Evolutionary conservation across 30 jellyfish, hydroid and myxozoan species (phyloP).

Genomic region (Aurelia aurita): DNA sequence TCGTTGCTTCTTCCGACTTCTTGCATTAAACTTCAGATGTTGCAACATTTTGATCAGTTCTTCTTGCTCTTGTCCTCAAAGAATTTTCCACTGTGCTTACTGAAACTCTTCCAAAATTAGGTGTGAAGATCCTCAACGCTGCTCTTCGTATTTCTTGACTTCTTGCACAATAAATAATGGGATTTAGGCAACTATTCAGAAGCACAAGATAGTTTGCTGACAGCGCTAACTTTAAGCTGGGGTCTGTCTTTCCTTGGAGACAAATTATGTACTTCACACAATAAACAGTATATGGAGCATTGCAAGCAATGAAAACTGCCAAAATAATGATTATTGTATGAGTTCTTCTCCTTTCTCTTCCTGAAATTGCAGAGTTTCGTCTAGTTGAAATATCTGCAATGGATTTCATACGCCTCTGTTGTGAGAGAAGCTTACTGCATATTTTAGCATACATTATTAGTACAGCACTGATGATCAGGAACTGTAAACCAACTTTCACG

Average conservation of each 20-base stretch:
- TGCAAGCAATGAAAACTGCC: background rate
- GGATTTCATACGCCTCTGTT: too few relatives aligned
- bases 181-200: conserved; percentile 53
- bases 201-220: conserved; percentile 53
- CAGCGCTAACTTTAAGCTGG: conserved; percentile 16
- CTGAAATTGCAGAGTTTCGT: background rate
- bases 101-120: too few relatives aligned
- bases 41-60: too few relatives aligned
- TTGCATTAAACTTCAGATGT: too few relatives aligned
- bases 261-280: background rate
- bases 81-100: too few relatives aligned
- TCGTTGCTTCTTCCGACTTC: too few relatives aligned
- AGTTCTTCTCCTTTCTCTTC: background rate
- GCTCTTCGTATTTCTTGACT: conserved; percentile 54
- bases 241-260: background rate
- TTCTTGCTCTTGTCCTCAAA: too few relatives aligned
- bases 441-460: conserved; percentile 15
- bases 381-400: too few relatives aligned
- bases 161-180: conserved; percentile 66
- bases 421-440: background rate
- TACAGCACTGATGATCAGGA: conserved; percentile 23
- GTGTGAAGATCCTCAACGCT: background rate
- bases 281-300: background rate
- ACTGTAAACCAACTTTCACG: conserved; percentile 24
- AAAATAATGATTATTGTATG: conserved; percentile 5